Evolutionary conservation across 2,888 invertebrate species (phyloP).

Genomic region (Eristalinus aeneus): DNA sequence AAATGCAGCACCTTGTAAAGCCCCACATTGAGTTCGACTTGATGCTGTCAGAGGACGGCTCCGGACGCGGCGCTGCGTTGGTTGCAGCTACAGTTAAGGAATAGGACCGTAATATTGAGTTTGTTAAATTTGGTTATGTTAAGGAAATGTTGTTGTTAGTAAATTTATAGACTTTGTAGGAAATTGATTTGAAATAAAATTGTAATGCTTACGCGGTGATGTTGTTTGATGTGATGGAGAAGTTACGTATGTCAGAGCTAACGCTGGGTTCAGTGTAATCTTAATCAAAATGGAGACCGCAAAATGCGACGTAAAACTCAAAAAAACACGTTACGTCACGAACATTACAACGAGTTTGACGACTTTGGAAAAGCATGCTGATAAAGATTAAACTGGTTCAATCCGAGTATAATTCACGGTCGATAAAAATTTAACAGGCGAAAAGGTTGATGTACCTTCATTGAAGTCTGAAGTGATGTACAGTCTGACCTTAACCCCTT

Average conservation of each 20-base stretch:
- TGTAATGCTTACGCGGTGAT: neutral
- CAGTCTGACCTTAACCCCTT: too few relatives aligned
- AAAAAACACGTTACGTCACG: neutral
- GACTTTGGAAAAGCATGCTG: neutral
- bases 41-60: constrained; percentile 97
- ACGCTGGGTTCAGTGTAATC: neutral
- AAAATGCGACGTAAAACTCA: neutral
- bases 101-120: neutral
- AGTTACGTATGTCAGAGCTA: neutral
- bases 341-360: neutral
- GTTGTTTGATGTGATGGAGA: neutral
- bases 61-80: constrained; percentile 95
- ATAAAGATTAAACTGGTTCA: neutral
- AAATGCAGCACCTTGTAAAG: constrained; percentile 87
- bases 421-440: neutral
- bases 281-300: neutral
- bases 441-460: neutral
- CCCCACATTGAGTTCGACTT: constrained; percentile 91
- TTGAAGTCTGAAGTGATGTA: too few relatives aligned
- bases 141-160: neutral
- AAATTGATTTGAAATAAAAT: neutral
- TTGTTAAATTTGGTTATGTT: neutral
- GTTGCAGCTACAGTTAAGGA: constrained; percentile 87
- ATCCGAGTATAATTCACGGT: neutral
- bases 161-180: neutral